Evolutionary conservation across 2,888 invertebrate species (phyloP).

Genomic region (Molanna angustata): DNA sequence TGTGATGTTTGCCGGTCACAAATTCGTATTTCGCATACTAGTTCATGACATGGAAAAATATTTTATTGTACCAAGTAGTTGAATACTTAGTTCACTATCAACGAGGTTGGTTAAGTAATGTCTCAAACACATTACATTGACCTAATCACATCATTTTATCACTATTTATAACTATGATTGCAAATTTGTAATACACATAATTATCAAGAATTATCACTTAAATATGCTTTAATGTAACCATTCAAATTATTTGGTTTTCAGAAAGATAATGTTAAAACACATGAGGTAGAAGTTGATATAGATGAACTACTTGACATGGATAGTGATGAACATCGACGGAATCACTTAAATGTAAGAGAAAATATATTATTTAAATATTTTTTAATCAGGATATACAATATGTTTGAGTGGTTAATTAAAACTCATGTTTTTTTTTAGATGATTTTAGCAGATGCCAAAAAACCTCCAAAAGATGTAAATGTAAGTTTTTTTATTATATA

Average conservation of each 20-base stretch:
- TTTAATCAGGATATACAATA: not conserved
- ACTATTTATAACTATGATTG: too few relatives aligned
- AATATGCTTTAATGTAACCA: too few relatives aligned
- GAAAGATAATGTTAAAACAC: slow-evolving; percentile 56
- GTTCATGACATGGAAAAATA: too few relatives aligned
- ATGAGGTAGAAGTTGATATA: slow-evolving; percentile 88
- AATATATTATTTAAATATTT: not conserved
- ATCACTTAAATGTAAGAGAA: slow-evolving; percentile 69
- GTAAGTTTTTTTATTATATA: slow-evolving; percentile 54
- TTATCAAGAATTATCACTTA: too few relatives aligned
- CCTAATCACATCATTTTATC: too few relatives aligned
- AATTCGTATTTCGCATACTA: too few relatives aligned
- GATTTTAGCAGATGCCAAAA: slow-evolving; percentile 78
- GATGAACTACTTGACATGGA: slow-evolving; percentile 95
- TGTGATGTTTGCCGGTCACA: too few relatives aligned
- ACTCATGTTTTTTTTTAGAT: slow-evolving; percentile 54
- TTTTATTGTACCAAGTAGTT: too few relatives aligned
- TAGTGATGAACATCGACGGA: slow-evolving; percentile 79
- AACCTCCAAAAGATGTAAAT: slow-evolving; percentile 83
- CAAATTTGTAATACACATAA: too few relatives aligned
- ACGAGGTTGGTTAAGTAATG: not conserved
- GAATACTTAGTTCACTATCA: too few relatives aligned
- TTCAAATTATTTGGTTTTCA: slow-evolving; percentile 35
- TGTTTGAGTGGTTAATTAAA: not conserved
- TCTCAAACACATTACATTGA: too few relatives aligned